Evolutionary conservation across 2,113 vertebrate genomes (phyloP).

Genomic region (Aldabrachelys gigantea): DNA sequence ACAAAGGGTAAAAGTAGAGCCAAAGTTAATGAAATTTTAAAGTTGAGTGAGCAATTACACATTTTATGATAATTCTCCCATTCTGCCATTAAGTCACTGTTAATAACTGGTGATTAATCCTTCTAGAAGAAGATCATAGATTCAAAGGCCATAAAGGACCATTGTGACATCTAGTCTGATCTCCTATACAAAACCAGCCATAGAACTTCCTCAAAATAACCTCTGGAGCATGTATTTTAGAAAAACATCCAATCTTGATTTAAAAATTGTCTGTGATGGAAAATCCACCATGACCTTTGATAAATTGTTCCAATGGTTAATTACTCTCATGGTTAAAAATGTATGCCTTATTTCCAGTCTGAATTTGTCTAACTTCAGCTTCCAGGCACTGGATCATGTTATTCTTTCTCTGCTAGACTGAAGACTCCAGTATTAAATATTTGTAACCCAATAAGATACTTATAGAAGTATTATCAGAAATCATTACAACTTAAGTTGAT

Average conservation of each 20-base stretch:
- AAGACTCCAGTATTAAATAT: background rate
- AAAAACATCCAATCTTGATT: background rate
- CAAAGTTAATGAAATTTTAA: background rate
- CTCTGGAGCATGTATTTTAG: background rate
- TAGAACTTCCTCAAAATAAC: background rate
- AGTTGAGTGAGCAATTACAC: accelerated
- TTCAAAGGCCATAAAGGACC: background rate
- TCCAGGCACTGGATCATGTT: background rate
- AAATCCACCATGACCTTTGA: background rate
- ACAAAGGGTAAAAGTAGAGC: accelerated
- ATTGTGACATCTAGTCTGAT: background rate
- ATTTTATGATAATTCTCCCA: background rate
- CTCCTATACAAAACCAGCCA: background rate
- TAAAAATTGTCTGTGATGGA: background rate
- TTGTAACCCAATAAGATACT: background rate
- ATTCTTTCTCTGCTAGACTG: background rate
- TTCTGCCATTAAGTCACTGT: background rate
- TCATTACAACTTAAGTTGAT: accelerated
- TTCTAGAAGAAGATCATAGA: background rate
- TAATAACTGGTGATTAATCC: background rate
- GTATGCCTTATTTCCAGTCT: background rate
- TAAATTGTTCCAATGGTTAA: background rate
- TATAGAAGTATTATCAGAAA: background rate
- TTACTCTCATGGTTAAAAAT: background rate
- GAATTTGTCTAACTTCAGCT: background rate